These are phyloP conservation scores for Erebia palarica DNA, from an alignment of 2,888 invertebrate genomes.

Conservation along the genomic window DNA sequence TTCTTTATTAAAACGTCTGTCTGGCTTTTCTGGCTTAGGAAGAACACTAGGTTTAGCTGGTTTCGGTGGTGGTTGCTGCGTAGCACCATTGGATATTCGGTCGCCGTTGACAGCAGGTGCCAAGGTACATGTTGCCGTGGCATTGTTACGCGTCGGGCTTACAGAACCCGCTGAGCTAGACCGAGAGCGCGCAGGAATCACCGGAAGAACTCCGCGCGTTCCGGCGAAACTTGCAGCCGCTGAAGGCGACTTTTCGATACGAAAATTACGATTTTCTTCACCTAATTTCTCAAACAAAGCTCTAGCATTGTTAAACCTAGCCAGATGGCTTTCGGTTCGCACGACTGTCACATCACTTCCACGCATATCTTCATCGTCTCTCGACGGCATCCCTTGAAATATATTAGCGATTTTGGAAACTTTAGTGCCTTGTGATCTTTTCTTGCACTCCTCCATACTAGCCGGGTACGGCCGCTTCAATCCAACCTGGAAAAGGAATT, in stretches of 20 bases:
- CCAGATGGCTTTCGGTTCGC: constrained; percentile 93
- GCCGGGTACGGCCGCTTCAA: constrained; percentile 77
- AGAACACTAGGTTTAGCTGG: constrained; percentile 81
- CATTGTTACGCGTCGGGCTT: constrained; percentile 80
- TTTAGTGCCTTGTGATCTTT: constrained; percentile 87
- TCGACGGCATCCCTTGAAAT: constrained; percentile 89
- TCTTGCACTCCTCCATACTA: constrained; percentile 87
- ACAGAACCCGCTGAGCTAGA: constrained; percentile 87
- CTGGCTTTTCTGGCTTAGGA: constrained; percentile 91
- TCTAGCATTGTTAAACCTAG: constrained; percentile 95
- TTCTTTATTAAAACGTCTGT: constrained; percentile 91
- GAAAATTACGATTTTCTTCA: constrained; percentile 85
- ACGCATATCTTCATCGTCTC: constrained; percentile 78
- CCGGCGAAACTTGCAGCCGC: constrained; percentile 82
- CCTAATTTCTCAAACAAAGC: constrained; percentile 95
- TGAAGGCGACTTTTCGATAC: constrained; percentile 83
- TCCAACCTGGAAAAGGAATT: constrained; percentile 72
- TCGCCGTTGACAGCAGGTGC: constrained; percentile 65
- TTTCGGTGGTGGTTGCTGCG: constrained; percentile 74
- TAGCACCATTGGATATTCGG: constrained; percentile 72
- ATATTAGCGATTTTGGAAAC: constrained; percentile 96
- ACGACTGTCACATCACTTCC: constrained; percentile 87
- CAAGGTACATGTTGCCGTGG: constrained; percentile 77
- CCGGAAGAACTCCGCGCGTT: constrained; percentile 76
- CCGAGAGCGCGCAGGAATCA: constrained; percentile 82